Percentiles rank a stretch among this genome's conserved stretches.
phyloP scores from a whole-genome alignment of 2,797 vertebrate genomes.

The Parauchenoglanis punctatus region DNA sequence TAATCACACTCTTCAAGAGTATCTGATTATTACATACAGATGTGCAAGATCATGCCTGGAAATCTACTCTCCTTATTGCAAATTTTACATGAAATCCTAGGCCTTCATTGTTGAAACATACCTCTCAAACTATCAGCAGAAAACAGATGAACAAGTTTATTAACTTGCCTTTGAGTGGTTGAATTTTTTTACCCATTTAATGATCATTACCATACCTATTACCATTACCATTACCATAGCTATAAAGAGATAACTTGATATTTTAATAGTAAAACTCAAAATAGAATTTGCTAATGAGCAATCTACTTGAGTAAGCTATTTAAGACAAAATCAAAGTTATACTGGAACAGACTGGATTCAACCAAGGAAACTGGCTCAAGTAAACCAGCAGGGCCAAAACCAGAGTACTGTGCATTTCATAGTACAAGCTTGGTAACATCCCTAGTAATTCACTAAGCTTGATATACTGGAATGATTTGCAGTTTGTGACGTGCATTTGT shows the following conservation, averaged over 20 bases:
- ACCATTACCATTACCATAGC: neutral
- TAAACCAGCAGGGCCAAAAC: neutral
- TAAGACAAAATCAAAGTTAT: neutral
- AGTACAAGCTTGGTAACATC: neutral
- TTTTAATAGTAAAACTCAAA: neutral
- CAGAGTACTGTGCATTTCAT: neutral
- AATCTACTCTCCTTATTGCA: neutral
- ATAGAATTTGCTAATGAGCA: neutral
- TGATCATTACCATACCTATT: too few species aligned
- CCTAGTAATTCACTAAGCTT: neutral
- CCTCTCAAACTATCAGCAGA: neutral
- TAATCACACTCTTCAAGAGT: neutral
- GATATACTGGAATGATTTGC: neutral
- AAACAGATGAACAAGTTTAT: neutral
- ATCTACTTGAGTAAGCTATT: neutral
- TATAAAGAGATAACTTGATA: neutral
- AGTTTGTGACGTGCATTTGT: neutral
- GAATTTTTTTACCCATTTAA: neutral
- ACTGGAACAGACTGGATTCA: neutral
- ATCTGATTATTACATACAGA: conserved; percentile 6
- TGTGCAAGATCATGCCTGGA: neutral
- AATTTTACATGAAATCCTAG: neutral
- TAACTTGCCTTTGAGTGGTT: neutral
- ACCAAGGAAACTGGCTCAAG: neutral
- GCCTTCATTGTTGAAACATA: neutral